Evolutionary conservation across 2,113 vertebrate genomes (phyloP), one percentile per base, ranked within the genome.

Genomic region (Ctenodactylus gundi): DNA sequence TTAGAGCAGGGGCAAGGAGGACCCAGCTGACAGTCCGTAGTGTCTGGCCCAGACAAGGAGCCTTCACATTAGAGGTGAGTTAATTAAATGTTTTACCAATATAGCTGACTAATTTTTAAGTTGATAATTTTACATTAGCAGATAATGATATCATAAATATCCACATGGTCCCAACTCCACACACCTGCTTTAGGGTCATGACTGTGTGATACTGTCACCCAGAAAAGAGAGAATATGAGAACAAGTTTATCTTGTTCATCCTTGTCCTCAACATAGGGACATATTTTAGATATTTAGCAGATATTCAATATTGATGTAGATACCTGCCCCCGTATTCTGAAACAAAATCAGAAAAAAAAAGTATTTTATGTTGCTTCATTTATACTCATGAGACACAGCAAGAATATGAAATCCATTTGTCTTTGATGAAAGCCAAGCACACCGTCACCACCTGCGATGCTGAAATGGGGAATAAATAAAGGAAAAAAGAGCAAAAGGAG

Each of bases 391-490:
- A 95, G 70, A 80, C 55, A 58, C 20, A 81, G 53, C 31, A 89
- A 95, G 49, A 95, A 88, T 75, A 73, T 70, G 18, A 88, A 90
- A 72, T 20, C 55, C 39, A 34, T 46, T 89, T 94, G n/a, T 75
- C 67, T 39, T 44, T 39, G 53, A 93, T 23, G 78, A 94, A 92
- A 94, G 90, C 6, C 88, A 57, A 92, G 86, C 2, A 14, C 9
- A 39, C 34, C 14, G 57, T 62, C 46, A 90, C 64, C 70, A 72
- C 86, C 51, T 58, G 65, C 80, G 72, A 93, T 60, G 21, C 0
- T 73, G 58, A 90, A 68, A n/a, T 78, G 49, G 89, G 64, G 49
- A 60, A 84, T 72, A 86, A 81, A 92, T 39, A 46, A 49, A 88
- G 68, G 7, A 14, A 41, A 57, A 90, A 86, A 91, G 53, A 95